These are phyloP conservation scores for Watersipora subatra DNA, from an alignment of 1,140 invertebrate species.

Conservation along the genomic window DNA sequence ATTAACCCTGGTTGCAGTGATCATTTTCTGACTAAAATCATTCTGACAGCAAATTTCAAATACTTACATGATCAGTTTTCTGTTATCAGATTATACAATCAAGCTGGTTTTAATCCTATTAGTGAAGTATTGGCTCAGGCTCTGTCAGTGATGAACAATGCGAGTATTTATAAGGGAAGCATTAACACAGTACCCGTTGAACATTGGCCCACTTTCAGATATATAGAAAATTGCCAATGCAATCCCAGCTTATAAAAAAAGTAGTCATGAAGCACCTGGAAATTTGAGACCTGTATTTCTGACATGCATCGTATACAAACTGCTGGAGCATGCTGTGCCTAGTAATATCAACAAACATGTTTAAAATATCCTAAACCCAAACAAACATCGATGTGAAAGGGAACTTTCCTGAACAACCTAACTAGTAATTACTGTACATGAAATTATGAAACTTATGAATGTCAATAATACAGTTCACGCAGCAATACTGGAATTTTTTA, in stretches of 20 bases:
- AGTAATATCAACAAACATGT: too few species aligned
- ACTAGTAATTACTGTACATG: background rate
- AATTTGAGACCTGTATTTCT: too few species aligned
- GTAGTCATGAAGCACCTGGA: too few species aligned
- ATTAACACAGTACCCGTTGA: background rate
- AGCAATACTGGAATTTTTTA: slow-evolving; percentile 11
- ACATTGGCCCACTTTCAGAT: background rate
- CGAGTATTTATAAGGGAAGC: background rate
- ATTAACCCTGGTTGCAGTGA: background rate
- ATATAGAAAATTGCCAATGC: background rate
- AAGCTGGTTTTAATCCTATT: background rate
- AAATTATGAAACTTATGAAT: background rate
- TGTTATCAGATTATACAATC: background rate
- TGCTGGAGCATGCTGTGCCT: too few species aligned
- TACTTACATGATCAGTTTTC: background rate
- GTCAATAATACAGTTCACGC: slow-evolving; percentile 9
- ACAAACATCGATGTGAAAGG: background rate
- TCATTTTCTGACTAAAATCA: background rate
- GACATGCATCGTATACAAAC: too few species aligned
- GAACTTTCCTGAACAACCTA: background rate
- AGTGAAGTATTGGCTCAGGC: background rate
- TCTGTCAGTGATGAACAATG: background rate
- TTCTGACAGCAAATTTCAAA: background rate
- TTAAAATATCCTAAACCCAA: too few species aligned
- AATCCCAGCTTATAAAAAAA: too few species aligned